A percentile compares a stretch with the other conserved stretches of the same genome.
These are phyloP conservation scores for Dasysyrphus albostriatus DNA, from an alignment of 2,888 invertebrate genomes.

Conservation along the genomic window DNA sequence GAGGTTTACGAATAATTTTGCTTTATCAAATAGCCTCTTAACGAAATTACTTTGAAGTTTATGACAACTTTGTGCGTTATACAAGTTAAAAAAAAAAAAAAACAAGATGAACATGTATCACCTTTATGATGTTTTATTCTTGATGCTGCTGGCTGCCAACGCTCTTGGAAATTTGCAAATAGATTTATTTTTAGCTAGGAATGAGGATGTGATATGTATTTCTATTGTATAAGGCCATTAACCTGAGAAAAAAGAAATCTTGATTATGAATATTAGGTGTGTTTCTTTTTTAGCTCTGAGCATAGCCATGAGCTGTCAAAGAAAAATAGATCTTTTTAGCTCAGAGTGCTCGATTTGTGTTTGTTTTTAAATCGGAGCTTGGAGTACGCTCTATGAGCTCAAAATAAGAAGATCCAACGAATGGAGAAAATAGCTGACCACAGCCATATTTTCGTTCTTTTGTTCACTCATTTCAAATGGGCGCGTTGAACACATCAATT, in stretches of 20 bases:
- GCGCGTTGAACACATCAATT: no score
- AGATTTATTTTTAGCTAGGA: not conserved
- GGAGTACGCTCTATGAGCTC: no score
- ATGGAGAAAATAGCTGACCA: no score
- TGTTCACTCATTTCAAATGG: no score
- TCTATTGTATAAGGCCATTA: not conserved
- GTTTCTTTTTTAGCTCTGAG: no score
- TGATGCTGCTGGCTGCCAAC: not conserved
- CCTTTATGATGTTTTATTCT: not conserved
- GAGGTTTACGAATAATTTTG: conserved; percentile 21
- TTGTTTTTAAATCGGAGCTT: no score
- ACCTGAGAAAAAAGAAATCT: not conserved
- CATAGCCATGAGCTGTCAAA: no score
- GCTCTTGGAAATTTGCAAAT: not conserved
- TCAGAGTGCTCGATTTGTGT: no score
- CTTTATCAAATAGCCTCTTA: conserved; percentile 64
- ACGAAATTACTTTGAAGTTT: conserved; percentile 69
- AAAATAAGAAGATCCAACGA: no score
- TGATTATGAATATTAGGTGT: no score
- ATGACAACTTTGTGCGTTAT: conserved; percentile 47
- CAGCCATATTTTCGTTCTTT: no score
- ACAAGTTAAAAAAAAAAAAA: not conserved
- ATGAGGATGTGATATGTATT: not conserved
- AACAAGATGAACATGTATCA: conserved; percentile 15
- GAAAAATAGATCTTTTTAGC: no score